phyloP scores from a whole-genome alignment of 1,140 invertebrate genomes.

The Bombus waltoni region DNA sequence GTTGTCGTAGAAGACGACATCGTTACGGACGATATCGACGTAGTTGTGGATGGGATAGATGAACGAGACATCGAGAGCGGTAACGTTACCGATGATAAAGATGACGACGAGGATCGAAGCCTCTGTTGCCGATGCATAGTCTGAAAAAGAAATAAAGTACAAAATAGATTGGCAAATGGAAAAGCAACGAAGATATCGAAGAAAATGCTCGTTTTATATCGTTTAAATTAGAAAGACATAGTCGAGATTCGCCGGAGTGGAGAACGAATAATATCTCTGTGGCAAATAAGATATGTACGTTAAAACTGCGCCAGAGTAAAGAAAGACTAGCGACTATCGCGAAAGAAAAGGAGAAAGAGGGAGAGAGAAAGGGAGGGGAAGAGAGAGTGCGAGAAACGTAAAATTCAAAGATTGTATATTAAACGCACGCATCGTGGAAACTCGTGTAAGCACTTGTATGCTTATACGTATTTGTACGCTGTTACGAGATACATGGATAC shows the following conservation, averaged over 20 bases:
- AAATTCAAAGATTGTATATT: not conserved
- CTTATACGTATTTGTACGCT: not conserved
- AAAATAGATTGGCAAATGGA: not conserved
- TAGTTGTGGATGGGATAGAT: not conserved
- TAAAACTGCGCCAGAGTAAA: not conserved
- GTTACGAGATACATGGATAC: too few relatives aligned
- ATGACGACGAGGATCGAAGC: constrained; percentile 62
- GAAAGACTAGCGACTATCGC: not conserved
- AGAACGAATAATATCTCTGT: not conserved
- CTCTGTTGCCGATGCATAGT: constrained; percentile 79
- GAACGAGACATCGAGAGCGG: constrained; percentile 48
- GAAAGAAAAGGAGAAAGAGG: not conserved
- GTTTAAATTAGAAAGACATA: not conserved
- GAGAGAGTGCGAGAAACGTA: not conserved
- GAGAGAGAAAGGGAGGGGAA: not conserved
- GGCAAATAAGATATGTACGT: not conserved
- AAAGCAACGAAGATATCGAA: not conserved
- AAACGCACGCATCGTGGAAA: not conserved
- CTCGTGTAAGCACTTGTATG: not conserved
- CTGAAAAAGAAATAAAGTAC: constrained; percentile 66
- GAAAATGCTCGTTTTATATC: not conserved
- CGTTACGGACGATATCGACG: constrained; percentile 3
- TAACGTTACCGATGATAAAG: constrained; percentile 39
- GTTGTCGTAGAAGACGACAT: constrained; percentile 32
- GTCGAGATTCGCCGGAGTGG: not conserved